phyloP scores from a whole-genome alignment of 2,113 vertebrate species.

The Bubo scandiacus region DNA sequence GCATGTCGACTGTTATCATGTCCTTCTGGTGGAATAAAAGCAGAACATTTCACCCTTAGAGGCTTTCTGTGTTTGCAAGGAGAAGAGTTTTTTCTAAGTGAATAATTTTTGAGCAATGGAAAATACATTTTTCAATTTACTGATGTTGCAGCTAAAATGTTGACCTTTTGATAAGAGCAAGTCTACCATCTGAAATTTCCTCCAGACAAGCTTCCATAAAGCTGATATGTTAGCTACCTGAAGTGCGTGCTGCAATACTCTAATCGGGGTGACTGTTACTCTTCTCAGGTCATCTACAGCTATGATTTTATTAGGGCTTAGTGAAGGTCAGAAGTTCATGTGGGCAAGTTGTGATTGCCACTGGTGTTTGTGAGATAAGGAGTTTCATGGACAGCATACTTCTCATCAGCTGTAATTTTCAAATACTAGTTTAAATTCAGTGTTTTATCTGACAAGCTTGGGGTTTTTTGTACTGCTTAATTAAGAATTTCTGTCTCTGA shows the following conservation, averaged over 20 bases:
- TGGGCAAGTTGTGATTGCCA: background rate
- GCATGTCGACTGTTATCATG: accelerated
- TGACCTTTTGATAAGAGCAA: background rate
- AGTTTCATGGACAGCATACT: background rate
- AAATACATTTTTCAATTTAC: background rate
- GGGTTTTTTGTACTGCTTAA: background rate
- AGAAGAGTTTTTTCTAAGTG: background rate
- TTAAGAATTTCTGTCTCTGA: background rate
- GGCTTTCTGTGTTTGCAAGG: background rate
- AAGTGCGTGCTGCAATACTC: background rate
- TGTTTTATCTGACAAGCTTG: background rate
- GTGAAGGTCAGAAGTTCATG: background rate
- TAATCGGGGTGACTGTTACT: background rate
- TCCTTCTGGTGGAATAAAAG: background rate
- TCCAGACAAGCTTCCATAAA: background rate
- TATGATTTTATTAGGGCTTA: background rate
- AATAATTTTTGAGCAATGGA: background rate
- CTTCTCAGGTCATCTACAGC: background rate
- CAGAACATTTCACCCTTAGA: background rate
- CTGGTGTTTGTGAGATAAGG: background rate
- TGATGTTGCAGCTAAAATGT: background rate
- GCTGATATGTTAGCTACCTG: background rate
- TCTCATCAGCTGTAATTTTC: background rate
- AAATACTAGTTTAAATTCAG: background rate
- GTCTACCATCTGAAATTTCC: background rate